A percentile compares a stretch with the other conserved stretches of the same genome.
Evolutionary conservation across 2,797 vertebrate species (phyloP).

Genomic region (Enteromius treurensis): DNA sequence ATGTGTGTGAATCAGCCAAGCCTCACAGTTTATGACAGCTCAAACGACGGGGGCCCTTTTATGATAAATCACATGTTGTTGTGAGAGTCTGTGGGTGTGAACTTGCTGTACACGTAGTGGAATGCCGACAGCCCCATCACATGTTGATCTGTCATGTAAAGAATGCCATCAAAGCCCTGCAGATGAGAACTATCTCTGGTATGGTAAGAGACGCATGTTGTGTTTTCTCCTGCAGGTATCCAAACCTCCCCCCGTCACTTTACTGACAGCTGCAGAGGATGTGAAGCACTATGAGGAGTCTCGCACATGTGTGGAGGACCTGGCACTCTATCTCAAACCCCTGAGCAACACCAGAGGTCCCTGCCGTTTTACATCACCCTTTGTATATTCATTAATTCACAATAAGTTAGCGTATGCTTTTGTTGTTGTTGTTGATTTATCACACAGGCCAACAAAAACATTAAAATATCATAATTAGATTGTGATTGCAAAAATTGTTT

Average conservation of each 20-base stretch:
- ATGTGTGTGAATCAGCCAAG: not conserved
- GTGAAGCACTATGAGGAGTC: constrained; percentile 98
- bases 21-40: not conserved
- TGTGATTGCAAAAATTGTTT: not conserved
- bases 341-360: constrained; percentile 94
- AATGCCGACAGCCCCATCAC: not conserved
- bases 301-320: constrained; percentile 95
- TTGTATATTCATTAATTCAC: not conserved
- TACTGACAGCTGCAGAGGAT: constrained; percentile 93
- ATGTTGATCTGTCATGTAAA: not conserved
- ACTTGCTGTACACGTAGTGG: not conserved
- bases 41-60: not conserved
- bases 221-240: constrained; percentile 82
- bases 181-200: not conserved
- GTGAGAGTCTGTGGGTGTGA: constrained; percentile 6
- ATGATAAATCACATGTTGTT: not conserved
- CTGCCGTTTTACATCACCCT: not conserved
- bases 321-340: constrained; percentile 98
- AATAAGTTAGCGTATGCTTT: not conserved
- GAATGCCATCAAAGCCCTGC: not conserved
- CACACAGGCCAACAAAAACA: not conserved
- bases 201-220: not conserved
- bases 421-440: not conserved
- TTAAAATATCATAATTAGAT: not conserved
- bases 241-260: constrained; percentile 91